A percentile compares a stretch with the other conserved stretches of the same genome.
These are phyloP conservation scores for Rhadina sibilatrix DNA, from an alignment of 2,113 vertebrate species.

Conservation along the genomic window DNA sequence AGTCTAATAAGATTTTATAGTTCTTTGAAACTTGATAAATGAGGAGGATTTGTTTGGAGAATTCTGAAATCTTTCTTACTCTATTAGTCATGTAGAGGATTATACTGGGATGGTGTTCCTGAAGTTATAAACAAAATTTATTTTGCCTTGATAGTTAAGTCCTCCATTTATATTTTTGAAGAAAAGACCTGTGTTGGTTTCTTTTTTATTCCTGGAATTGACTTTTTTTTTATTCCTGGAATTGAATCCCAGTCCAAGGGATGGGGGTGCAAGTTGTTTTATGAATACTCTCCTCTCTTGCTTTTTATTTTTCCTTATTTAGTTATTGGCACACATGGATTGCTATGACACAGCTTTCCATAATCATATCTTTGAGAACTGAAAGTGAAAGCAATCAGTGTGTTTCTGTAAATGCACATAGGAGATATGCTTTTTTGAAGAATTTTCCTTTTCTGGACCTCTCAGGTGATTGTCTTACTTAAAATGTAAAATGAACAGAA, in stretches of 20 bases:
- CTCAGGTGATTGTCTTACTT: background rate
- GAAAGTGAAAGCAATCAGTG: background rate
- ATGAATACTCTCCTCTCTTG: background rate
- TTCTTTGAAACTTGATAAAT: background rate
- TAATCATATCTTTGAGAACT: background rate
- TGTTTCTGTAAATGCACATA: background rate
- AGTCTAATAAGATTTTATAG: background rate
- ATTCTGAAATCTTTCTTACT: background rate
- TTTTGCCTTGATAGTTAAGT: background rate
- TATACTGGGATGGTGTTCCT: background rate
- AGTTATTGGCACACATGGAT: background rate
- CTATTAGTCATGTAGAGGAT: background rate
- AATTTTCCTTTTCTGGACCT: background rate
- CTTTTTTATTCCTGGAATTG: background rate
- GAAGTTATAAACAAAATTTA: background rate
- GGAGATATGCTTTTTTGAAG: background rate
- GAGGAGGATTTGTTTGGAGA: background rate
- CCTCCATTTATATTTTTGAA: background rate
- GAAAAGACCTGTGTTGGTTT: background rate
- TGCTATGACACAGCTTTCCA: background rate
- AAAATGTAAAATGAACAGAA: background rate
- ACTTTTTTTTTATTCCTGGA: background rate
- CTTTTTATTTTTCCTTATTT: background rate
- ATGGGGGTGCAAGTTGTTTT: accelerated
- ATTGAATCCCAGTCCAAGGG: background rate